Base-by-base conservation (phyloP, 2,113 vertebrate species). In the Vulpes vulpes region DNA sequence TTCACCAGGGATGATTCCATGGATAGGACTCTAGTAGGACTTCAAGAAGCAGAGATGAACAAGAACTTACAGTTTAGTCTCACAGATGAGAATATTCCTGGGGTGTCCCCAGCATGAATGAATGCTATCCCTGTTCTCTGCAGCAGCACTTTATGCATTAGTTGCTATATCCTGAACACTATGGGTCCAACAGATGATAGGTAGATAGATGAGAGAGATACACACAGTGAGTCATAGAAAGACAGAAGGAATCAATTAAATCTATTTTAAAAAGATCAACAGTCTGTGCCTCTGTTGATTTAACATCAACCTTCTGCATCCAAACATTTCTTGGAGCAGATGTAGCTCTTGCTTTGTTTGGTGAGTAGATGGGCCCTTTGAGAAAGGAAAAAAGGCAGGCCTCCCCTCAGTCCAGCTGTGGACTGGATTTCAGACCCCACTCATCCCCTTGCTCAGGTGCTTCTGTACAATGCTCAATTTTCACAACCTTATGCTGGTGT, bases 161-260 rank as follows among this genome's bases (percentile, higher is more conserved):
- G 51, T 4, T 57, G 15, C 64, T 19, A 11, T 17, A 22, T 59
- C 55, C 55, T 65, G 43, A 73, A 64, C 69, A 90, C 73, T 65
- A 49, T 4, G 25, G n/a, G 5, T 67, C 6, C 9, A 12, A 43
- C 32, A 78, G 38, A 65, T n/a, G 30, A 20, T 19, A 43, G 43
- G 19, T 19, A 53, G 67, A 25, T 3, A 88, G 53, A 51, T 51
- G 10, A 43, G 74, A 62, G 51, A 9, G n/a, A 57, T 14, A 23
- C 2, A 65, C 25, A 49, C 1, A 60, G 7, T 14, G 2, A n/a
- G 32, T 32, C 79, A 59, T 73, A 69, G 67, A 86, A 71, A 8
- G 94, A 59, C 10, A 89, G 73, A 71, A 92, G 43, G 57, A 86
- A 95, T 96, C 73, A 62, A 23, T 55, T 73, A 91, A 88, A 5